phyloP scores from a whole-genome alignment of 30 jellyfish, hydroid and myxozoan species.

The Aurelia sp. region DNA sequence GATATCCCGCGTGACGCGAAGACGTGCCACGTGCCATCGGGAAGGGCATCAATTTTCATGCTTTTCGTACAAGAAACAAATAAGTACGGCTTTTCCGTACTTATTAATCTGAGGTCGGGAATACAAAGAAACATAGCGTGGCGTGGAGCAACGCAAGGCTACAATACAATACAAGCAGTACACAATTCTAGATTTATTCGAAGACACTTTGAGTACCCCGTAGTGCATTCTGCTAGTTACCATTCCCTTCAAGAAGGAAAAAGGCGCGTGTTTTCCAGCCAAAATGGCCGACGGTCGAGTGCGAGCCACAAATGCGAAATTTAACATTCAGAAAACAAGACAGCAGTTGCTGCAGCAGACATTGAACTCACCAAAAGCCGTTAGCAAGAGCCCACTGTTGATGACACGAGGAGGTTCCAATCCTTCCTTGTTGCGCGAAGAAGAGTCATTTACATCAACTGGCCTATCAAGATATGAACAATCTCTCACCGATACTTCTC shows the following conservation, averaged over 20 bases:
- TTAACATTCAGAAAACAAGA: constrained; percentile 42
- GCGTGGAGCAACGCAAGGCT: too few relatives aligned
- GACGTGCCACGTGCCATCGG: too few relatives aligned
- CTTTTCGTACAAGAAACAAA: too few relatives aligned
- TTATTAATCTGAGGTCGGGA: too few relatives aligned
- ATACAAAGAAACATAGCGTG: too few relatives aligned
- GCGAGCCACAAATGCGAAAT: background rate
- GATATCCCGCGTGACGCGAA: too few relatives aligned
- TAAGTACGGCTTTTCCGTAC: too few relatives aligned
- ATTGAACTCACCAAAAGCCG: constrained; percentile 10
- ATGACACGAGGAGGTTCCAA: background rate
- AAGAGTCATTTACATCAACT: background rate
- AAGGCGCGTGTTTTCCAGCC: constrained; percentile 13
- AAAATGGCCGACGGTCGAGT: constrained; percentile 16
- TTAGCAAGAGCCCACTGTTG: constrained; percentile 14
- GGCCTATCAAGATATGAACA: constrained; percentile 4
- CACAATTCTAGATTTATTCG: too few relatives aligned
- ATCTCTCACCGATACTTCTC: background rate
- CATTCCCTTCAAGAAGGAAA: background rate
- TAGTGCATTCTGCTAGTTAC: background rate
- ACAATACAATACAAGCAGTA: too few relatives aligned
- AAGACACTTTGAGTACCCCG: too few relatives aligned
- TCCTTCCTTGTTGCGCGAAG: background rate
- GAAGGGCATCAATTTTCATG: too few relatives aligned
- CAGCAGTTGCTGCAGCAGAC: constrained; percentile 40